A percentile compares a stretch with the other conserved stretches of the same genome.
Conservation (phyloP, 64 coral and sea anemone genomes). For the Trachythela sp. region DNA sequence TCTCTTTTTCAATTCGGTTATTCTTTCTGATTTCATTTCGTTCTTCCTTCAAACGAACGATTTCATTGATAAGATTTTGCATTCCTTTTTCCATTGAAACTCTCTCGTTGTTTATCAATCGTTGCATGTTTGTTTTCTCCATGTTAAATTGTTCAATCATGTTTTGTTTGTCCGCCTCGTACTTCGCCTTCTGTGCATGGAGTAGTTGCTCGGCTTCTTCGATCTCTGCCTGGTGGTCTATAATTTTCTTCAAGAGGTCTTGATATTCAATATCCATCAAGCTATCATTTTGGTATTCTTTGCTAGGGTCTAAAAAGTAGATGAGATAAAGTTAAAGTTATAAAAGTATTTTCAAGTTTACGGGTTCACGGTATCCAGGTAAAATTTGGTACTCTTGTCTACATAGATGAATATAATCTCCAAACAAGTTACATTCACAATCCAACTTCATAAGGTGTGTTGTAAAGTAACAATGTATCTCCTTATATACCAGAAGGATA, state of each 20-base stretch:
- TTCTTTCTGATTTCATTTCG: constrained; percentile 12
- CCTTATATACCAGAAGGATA: too few species aligned
- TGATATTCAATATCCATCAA: background rate
- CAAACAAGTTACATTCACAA: too few species aligned
- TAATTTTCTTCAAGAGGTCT: background rate
- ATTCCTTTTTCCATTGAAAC: background rate
- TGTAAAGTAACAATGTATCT: too few species aligned
- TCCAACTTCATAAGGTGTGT: too few species aligned
- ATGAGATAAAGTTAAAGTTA: too few species aligned
- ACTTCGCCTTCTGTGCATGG: background rate
- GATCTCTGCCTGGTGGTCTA: background rate
- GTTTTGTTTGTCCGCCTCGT: background rate
- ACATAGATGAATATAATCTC: too few species aligned
- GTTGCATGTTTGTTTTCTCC: background rate
- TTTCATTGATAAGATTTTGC: constrained; percentile 20
- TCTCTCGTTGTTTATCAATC: background rate
- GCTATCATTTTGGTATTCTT: background rate
- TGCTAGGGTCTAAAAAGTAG: background rate
- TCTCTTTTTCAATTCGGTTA: background rate
- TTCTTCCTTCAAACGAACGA: background rate
- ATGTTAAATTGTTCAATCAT: background rate
- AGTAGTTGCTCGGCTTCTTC: background rate
- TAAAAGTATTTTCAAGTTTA: too few species aligned
- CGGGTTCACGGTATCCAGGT: too few species aligned
- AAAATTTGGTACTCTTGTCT: too few species aligned